A percentile compares a stretch with the other conserved stretches of the same genome.
Conservation (phyloP, 2,888 invertebrate species). For the Acanthoscelides obtectus region DNA sequence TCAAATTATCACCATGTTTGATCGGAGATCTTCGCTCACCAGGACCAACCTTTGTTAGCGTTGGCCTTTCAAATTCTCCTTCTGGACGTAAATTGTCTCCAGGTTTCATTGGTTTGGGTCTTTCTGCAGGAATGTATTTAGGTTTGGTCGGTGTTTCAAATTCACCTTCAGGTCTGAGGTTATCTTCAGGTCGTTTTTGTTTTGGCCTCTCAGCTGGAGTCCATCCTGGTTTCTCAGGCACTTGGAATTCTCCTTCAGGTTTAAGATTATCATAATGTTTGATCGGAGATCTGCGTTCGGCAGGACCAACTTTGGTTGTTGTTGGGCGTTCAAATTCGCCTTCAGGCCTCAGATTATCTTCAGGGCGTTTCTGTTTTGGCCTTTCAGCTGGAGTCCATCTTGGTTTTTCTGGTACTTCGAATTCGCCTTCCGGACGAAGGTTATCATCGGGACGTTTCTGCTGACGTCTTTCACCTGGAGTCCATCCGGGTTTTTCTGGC, state of each 20-base stretch:
- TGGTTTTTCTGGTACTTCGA: slow-evolving; percentile 47
- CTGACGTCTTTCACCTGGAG: slow-evolving; percentile 41
- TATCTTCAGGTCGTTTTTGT: slow-evolving; percentile 54
- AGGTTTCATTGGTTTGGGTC: slow-evolving; percentile 52
- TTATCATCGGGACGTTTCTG: slow-evolving; percentile 42
- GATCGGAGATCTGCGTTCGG: slow-evolving; percentile 44
- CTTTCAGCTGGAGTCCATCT: slow-evolving; percentile 47
- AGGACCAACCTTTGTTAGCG: slow-evolving; percentile 42
- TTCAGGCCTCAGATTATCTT: slow-evolving; percentile 54
- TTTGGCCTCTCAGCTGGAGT: slow-evolving; percentile 51
- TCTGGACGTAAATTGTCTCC: slow-evolving; percentile 59
- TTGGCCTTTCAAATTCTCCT: slow-evolving; percentile 54
- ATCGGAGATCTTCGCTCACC: slow-evolving; percentile 53
- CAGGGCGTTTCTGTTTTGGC: slow-evolving; percentile 34
- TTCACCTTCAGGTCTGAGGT: slow-evolving; percentile 54
- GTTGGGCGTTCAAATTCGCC: slow-evolving; percentile 47
- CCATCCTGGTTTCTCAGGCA: slow-evolving; percentile 39
- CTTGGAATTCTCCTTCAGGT: slow-evolving; percentile 56
- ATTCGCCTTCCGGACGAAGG: slow-evolving; percentile 49
- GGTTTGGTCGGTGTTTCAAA: slow-evolving; percentile 49
- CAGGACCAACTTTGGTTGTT: slow-evolving; percentile 41
- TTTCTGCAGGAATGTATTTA: slow-evolving; percentile 45
- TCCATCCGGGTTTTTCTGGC: slow-evolving; percentile 40
- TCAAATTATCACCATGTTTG: slow-evolving; percentile 52
- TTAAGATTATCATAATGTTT: slow-evolving; percentile 49